Base-by-base conservation (phyloP, 2,797 vertebrate species). In the Lycodopsis pacificus region DNA sequence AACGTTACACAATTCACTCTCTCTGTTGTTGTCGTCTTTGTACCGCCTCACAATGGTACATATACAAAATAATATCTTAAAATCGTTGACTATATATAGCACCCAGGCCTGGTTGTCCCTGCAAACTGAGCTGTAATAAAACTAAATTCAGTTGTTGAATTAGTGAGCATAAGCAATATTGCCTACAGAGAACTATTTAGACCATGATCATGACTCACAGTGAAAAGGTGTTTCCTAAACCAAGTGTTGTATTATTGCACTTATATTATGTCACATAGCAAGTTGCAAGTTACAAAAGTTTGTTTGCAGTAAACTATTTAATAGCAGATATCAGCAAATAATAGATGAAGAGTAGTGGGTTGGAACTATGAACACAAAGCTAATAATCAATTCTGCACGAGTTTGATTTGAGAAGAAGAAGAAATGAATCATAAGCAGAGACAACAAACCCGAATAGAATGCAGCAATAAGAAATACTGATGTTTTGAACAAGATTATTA, bases 1-100 rank as follows among this genome's bases (percentile, higher is more conserved):
- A 79, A 87, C 54, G 62, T 64, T 17, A 32, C 25, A 61, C 65
- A 30, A 4, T 25, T 51, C 51, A 8, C 66, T 63, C 27, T 63
- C 36, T 49, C 65, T 30, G 11, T 32, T 38, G 58, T n/a, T 61
- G 36, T 62, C 42, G 13, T 13, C 20, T 25, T 65, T 32, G 19
- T 13, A 1, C 19, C 62, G 1, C 19, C 62, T 36, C 56, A n/a
- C 49, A 15, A 4, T 19, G 42, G 22, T 73, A 4, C 11, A 56
- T 27, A 12, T 22, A 34, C 20, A 3, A n/a, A 42, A 51, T 25
- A 32, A n/a, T 44, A 17, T 34, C 42, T 46, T 57, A 57, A 32
- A 57, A 57, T 57, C 25, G 1, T 57, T 56, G 12, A 20, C 25
- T 34, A 34, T 42, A 14, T 57, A 54, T 8, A 57, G 4, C 54